phyloP scores from a whole-genome alignment of 2,797 vertebrate species.

The Cichlasoma orientale region DNA sequence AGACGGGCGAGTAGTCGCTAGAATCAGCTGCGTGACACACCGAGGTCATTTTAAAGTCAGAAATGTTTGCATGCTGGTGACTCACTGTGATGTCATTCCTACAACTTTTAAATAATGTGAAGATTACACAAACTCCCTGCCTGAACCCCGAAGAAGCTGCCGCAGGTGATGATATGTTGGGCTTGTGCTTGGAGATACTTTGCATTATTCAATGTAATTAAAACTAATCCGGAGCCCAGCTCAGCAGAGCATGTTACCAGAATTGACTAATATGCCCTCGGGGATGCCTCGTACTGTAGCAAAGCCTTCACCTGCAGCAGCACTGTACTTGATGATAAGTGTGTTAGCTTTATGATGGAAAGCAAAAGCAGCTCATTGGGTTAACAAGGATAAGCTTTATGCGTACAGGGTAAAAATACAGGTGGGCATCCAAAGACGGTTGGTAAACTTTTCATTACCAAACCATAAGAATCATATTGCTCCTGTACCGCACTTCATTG shows the following conservation, averaged over 20 bases:
- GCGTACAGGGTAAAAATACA: not conserved
- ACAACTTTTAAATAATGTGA: constrained; percentile 28
- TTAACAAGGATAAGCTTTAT: not conserved
- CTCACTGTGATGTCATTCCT: not conserved
- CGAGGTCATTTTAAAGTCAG: constrained; percentile 2
- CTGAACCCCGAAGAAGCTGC: constrained; percentile 8
- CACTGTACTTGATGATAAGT: not conserved
- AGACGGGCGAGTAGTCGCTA: not conserved
- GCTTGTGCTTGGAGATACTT: constrained; percentile 22
- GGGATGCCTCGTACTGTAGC: constrained; percentile 25
- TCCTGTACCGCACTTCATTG: not conserved
- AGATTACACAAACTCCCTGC: not conserved
- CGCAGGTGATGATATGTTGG: constrained; percentile 8
- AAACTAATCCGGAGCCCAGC: constrained; percentile 43
- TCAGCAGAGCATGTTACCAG: constrained; percentile 49
- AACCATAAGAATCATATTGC: not conserved
- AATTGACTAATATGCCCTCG: constrained; percentile 48
- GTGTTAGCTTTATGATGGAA: not conserved
- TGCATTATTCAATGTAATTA: constrained; percentile 59
- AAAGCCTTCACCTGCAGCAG: constrained; percentile 18
- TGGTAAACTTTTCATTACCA: not conserved
- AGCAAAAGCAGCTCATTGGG: not conserved
- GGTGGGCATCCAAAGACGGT: not conserved
- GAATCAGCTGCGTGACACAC: not conserved
- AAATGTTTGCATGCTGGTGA: constrained; percentile 1